Conservation (phyloP, 2,797 vertebrate species). For the Meda fulgida region DNA sequence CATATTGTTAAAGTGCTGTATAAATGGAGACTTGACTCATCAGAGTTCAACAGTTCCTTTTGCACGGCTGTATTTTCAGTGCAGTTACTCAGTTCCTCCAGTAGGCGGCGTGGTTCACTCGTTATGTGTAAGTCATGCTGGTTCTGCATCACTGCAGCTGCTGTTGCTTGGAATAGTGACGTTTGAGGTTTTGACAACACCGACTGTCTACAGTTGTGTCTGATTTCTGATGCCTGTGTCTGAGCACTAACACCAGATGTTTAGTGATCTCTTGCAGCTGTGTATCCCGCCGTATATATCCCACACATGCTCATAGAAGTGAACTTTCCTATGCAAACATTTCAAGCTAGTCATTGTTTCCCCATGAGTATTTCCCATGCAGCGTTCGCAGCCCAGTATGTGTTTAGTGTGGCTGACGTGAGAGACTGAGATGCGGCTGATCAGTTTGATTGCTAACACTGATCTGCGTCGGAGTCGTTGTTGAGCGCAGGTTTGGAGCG, state of each 20-base stretch:
- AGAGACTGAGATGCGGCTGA: background rate
- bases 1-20: no score
- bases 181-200: background rate
- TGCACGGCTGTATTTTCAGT: background rate
- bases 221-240: background rate
- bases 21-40: no score
- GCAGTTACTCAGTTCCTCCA: background rate
- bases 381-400: background rate
- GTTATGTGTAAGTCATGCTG: background rate
- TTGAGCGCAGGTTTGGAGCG: background rate
- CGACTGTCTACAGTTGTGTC: background rate
- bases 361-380: background rate
- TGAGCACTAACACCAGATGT: background rate
- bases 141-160: background rate
- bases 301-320: background rate
- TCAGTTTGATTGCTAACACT: background rate
- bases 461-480: background rate
- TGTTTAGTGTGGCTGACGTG: background rate
- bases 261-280: background rate
- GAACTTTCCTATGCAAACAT: background rate
- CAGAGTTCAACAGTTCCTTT: background rate
- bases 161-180: background rate
- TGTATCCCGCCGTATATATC: background rate
- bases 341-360: background rate
- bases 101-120: background rate